Evolutionary conservation across 2,888 invertebrate species (phyloP).

Genomic region (Athalia rosae): DNA sequence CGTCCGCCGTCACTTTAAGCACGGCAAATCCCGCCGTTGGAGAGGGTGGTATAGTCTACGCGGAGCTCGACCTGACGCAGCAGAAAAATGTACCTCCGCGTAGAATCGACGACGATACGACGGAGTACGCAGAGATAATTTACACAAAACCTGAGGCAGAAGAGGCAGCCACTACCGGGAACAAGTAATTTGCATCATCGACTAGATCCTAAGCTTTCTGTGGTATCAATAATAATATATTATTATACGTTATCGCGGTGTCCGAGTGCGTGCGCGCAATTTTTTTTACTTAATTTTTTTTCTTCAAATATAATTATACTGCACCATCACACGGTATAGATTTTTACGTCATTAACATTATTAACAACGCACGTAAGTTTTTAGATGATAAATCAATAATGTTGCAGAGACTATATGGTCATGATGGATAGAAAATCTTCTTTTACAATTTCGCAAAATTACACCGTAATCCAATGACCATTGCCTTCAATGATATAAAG

Average conservation of each 20-base stretch:
- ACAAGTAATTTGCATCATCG: slow-evolving; percentile 1
- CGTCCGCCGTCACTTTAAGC: slow-evolving; percentile 12
- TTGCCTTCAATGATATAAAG: too few relatives aligned
- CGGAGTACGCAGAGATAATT: slow-evolving; percentile 89
- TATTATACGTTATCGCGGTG: slow-evolving; percentile 6
- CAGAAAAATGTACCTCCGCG: slow-evolving; percentile 55
- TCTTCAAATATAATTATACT: slow-evolving; percentile 12
- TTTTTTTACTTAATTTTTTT: not conserved
- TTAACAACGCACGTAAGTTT: too few relatives aligned
- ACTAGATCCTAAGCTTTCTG: not conserved
- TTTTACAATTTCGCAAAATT: too few relatives aligned
- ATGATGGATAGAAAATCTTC: too few relatives aligned
- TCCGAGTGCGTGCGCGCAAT: not conserved
- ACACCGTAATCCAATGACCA: too few relatives aligned
- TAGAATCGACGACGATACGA: slow-evolving; percentile 78
- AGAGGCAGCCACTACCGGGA: slow-evolving; percentile 52
- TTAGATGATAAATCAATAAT: too few relatives aligned
- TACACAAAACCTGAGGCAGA: slow-evolving; percentile 79
- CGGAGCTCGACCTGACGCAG: slow-evolving; percentile 69
- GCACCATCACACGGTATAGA: too few relatives aligned
- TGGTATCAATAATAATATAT: slow-evolving; percentile 15
- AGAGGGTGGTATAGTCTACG: slow-evolving; percentile 69
- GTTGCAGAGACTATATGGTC: too few relatives aligned
- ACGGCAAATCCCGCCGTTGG: slow-evolving; percentile 53
- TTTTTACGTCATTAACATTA: too few relatives aligned